Base-by-base conservation (phyloP, 2,113 vertebrate species). In the Promerops cafer region DNA sequence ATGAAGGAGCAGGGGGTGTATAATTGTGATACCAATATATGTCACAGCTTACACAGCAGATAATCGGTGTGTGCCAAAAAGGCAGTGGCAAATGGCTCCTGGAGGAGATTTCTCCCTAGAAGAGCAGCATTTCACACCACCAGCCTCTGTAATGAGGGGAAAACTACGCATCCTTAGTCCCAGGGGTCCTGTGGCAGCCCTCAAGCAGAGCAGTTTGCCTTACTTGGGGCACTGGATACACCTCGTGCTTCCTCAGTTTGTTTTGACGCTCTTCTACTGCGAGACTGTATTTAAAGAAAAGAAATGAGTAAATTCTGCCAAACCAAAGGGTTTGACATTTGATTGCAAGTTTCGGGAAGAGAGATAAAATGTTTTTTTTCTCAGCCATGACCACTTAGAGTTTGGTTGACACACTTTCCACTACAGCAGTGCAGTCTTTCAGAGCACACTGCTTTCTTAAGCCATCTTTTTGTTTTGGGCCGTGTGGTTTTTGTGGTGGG, bases 221-320 rank as follows among this genome's bases (percentile, higher is more conserved):
- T 1, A 0, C 49, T 50, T 0, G 0, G 44, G 57, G 13, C 18
- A 69, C 39, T 3, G n/a, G 54, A 40, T 28, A 74, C 10, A 44
- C 24, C 56, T 87, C 4, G 0, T 31, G 42, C 47, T 78, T 66
- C 65, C 54, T 78, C 77, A 18, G 54, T 50, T 74, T 89, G 45
- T 87, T 89, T 89, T 87, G 72, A 64, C 0, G 1, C 37, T 65
- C 60, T 75, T 82, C 60, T 63, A 26, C 1, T 6, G 30, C 9
- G 5, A 82, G 65, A 49, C 45, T 8, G 1, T 83, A 64, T 49
- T 93, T 77, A 70, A 84, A 69, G 31, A 50, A 89, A 86, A 76
- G 6, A 69, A 83, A 37, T 1, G 0, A 65, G 40, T 40, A 61
- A 23, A 21, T 87, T 84, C 54, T 90, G 84, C 52, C 88, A 92